Evolutionary conservation across 2,113 vertebrate species (phyloP), one percentile per base, ranked within the genome.

Genomic region (Dissostichus mawsoni): DNA sequence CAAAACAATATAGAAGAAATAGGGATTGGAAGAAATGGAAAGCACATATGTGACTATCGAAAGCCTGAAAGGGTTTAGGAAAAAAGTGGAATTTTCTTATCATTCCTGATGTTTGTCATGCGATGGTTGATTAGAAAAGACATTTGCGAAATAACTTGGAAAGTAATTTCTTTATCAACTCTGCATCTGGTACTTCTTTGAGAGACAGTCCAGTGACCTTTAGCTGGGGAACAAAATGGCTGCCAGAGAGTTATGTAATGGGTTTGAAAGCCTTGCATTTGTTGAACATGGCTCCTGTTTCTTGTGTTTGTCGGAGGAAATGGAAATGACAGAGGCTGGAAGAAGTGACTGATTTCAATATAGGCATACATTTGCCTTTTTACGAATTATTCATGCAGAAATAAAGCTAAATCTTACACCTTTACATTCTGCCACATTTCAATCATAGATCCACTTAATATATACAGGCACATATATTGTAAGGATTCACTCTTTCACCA

Each of bases 211-310:
- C 5, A 8, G 33, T 8, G 16, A 48, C 20, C 61, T 57, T 55
- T 73, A 14, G 56, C 5, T 17, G 8, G 56, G 53, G 67, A 78
- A 76, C 63, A 80, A 90, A 82, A 90, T 88, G 86, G 75, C 75
- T 65, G 73, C 80, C 36, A 51, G 20, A 55, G 10, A 55, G 59
- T 78, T 81, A 81, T 61, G 69, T 75, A 83, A 85, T 33, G 56
- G 9, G 12, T 76, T 36, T 71, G n/a, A 20, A 69, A 63, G 23
- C 47, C 59, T 73, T 45, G 47, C 11, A 63, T 17, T 57, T 50
- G 51, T 61, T 55, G 1, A 62, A 66, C 48, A 78, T 59, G 59
- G 36, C 36, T 76, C 16, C 20, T 65, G 2, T 67, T 1, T 55
- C 4, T 25, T n/a, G 4, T 64, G 2, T 48, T 62, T 11, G 8